Evolutionary conservation across 2,888 invertebrate genomes (phyloP).

Genomic region (Cryptus viduatorius): DNA sequence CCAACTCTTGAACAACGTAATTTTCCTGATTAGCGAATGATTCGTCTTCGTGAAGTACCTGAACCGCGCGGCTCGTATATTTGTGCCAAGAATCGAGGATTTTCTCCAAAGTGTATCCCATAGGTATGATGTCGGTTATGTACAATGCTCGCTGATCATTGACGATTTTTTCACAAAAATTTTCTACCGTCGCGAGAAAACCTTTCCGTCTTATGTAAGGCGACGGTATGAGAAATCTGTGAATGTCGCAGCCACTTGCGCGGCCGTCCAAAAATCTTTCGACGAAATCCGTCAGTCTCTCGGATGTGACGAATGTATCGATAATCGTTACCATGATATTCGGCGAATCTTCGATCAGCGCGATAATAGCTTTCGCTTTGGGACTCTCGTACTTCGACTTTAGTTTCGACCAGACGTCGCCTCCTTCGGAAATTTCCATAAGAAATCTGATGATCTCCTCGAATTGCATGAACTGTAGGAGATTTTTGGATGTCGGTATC

Average conservation of each 20-base stretch:
- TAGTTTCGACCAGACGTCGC: conserved; percentile 80
- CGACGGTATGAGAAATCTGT: conserved; percentile 79
- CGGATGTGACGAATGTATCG: conserved; percentile 80
- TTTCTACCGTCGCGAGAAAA: conserved; percentile 76
- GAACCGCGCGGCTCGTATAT: conserved; percentile 37
- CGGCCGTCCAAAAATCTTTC: conserved; percentile 73
- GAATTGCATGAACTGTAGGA: conserved; percentile 46
- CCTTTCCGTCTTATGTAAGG: conserved; percentile 77
- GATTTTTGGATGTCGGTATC: conserved; percentile 20
- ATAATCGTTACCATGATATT: conserved; percentile 76
- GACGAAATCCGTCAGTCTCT: conserved; percentile 76
- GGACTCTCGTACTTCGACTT: conserved; percentile 76
- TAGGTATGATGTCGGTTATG: conserved; percentile 73
- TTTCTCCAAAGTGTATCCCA: conserved; percentile 45
- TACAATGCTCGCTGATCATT: conserved; percentile 56
- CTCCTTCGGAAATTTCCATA: conserved; percentile 75
- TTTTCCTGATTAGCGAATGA: conserved; percentile 69
- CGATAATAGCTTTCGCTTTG: conserved; percentile 74
- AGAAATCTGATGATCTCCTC: conserved; percentile 58
- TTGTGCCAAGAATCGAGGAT: conserved; percentile 49
- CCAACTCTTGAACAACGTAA: conserved; percentile 72
- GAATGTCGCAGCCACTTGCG: conserved; percentile 77
- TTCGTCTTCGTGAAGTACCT: conserved; percentile 19
- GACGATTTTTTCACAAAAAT: conserved; percentile 78
- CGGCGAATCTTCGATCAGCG: conserved; percentile 79